A percentile compares a stretch with the other conserved stretches of the same genome.
These are phyloP conservation scores for Lytechinus pictus DNA, from an alignment of 35 echinoderm and acorn worm genomes.

Conservation along the genomic window DNA sequence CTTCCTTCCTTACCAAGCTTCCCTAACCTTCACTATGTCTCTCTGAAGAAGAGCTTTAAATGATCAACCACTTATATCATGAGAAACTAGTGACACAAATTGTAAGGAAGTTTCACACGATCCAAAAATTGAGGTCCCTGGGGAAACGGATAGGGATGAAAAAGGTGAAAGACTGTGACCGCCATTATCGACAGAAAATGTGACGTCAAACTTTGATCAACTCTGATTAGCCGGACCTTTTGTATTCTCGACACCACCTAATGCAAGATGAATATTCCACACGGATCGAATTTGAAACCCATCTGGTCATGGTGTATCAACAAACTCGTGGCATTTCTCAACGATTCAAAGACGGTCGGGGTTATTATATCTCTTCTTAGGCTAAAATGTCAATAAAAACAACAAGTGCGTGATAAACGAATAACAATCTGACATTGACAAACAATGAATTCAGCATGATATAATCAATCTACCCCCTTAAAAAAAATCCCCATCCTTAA, in stretches of 20 bases:
- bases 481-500: too few relatives aligned
- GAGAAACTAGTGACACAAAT: not conserved
- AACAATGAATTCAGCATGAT: too few relatives aligned
- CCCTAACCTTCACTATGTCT: not conserved
- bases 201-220: conserved; percentile 11
- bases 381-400: too few relatives aligned
- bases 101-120: not conserved
- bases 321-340: not conserved
- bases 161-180: not conserved
- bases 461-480: too few relatives aligned
- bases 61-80: not conserved
- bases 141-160: not conserved
- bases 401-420: too few relatives aligned
- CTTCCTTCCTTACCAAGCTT: not conserved
- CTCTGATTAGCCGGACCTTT: not conserved
- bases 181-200: not conserved
- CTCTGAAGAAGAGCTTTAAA: not conserved
- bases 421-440: too few relatives aligned
- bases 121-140: not conserved
- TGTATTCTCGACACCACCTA: not conserved
- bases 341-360: not conserved
- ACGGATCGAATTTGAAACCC: not conserved
- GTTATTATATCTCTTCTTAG: too few relatives aligned
- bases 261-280: not conserved
- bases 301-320: not conserved